These are phyloP conservation scores for Oreochromis tanganicae DNA, from an alignment of 2,113 vertebrate genomes.

Conservation along the genomic window DNA sequence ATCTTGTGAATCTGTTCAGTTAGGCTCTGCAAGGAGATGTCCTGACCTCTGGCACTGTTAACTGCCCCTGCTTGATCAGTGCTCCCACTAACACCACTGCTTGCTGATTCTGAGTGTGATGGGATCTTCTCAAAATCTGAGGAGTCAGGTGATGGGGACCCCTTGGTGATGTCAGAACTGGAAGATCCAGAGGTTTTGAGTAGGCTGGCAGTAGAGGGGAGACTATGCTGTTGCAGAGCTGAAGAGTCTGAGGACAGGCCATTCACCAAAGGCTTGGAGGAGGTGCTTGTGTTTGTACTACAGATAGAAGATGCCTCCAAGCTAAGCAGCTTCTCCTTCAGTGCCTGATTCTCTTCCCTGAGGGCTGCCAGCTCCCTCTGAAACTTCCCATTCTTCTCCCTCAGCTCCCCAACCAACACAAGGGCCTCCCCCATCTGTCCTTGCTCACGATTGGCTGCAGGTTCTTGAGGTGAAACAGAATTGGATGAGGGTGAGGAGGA, in stretches of 20 bases:
- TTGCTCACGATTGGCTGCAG: constrained; percentile 33
- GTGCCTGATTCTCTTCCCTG: constrained; percentile 82
- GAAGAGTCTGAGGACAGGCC: constrained; percentile 50
- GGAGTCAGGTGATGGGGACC: constrained; percentile 83
- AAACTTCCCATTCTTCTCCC: constrained; percentile 85
- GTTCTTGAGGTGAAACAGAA: constrained; percentile 45
- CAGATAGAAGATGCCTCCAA: constrained; percentile 79
- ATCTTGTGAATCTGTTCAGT: constrained; percentile 90
- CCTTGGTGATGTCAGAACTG: constrained; percentile 85
- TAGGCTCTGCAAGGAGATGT: constrained; percentile 82
- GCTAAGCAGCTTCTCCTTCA: constrained; percentile 84
- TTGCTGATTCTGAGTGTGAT: constrained; percentile 76
- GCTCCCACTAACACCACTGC: constrained; percentile 66
- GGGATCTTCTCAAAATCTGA: constrained; percentile 90
- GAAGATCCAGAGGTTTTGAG: constrained; percentile 79
- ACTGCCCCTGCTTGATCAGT: constrained; percentile 35
- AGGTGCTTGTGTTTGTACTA: constrained; percentile 64
- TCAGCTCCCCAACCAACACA: constrained; percentile 76
- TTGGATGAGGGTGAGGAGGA: constrained; percentile 50
- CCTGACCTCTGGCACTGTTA: constrained; percentile 42
- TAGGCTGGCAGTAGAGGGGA: constrained; percentile 10
- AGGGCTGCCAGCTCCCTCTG: constrained; percentile 82
- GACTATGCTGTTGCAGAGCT: constrained; percentile 28
- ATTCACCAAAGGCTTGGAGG: constrained; percentile 49
- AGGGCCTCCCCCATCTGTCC: constrained; percentile 67